Evolutionary conservation across 1,140 invertebrate species (phyloP).

Genomic region (Dendroctonus valens): DNA sequence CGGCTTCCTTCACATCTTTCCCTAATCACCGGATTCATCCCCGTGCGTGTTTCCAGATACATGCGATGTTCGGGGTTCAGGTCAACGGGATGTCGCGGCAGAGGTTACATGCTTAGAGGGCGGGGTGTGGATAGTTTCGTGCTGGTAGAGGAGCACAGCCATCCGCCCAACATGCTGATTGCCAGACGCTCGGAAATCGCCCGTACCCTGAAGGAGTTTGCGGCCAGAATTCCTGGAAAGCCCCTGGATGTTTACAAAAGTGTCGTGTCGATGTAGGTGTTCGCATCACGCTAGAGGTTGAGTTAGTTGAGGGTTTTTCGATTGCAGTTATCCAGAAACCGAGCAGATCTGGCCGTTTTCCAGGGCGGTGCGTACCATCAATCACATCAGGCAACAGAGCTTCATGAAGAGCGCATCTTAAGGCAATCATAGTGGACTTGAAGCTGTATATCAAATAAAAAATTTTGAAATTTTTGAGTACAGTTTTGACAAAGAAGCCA

Average conservation of each 20-base stretch:
- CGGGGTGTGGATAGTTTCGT: slow-evolving; percentile 26
- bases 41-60: slow-evolving; percentile 26
- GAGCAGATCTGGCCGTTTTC: slow-evolving; percentile 37
- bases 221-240: slow-evolving; percentile 33
- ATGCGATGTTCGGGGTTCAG: slow-evolving; percentile 24
- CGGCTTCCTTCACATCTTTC: neutral
- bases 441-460: too few relatives aligned
- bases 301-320: neutral
- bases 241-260: slow-evolving; percentile 35
- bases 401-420: slow-evolving; percentile 17
- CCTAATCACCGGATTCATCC: neutral
- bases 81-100: slow-evolving; percentile 29
- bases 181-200: slow-evolving; percentile 33
- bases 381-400: slow-evolving; percentile 23
- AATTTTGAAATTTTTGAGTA: too few relatives aligned
- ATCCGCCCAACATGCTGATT: slow-evolving; percentile 32
- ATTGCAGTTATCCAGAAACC: slow-evolving; percentile 38
- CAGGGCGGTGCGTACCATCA: slow-evolving; percentile 26
- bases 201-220: slow-evolving; percentile 33
- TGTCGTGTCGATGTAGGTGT: slow-evolving; percentile 35
- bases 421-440: too few relatives aligned
- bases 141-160: slow-evolving; percentile 23
- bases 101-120: slow-evolving; percentile 25
- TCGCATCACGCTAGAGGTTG: neutral
- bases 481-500: too few relatives aligned